Evolutionary conservation across 2,888 invertebrate genomes (phyloP).

Genomic region (Eudasyphora cyanicolor): DNA sequence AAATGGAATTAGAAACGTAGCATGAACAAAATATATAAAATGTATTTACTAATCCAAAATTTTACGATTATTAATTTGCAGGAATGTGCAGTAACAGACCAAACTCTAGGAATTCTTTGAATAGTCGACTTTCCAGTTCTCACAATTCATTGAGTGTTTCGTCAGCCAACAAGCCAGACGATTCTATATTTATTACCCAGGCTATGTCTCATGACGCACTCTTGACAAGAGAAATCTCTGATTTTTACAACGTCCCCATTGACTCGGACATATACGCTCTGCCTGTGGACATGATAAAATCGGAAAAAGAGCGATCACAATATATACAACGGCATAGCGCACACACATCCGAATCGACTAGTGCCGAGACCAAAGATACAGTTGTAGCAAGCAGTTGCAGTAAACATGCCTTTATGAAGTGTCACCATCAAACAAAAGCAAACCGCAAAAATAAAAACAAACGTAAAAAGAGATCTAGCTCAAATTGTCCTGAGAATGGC

Average conservation of each 20-base stretch:
- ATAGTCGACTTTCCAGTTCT: slow-evolving; percentile 90
- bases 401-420: slow-evolving; percentile 63
- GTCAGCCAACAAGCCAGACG: slow-evolving; percentile 88
- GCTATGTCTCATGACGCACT: slow-evolving; percentile 93
- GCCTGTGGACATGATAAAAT: slow-evolving; percentile 87
- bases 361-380: slow-evolving; percentile 53
- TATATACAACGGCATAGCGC: slow-evolving; percentile 43
- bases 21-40: background rate
- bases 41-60: background rate
- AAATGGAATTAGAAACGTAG: too few species aligned
- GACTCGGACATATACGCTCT: slow-evolving; percentile 94
- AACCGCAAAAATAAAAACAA: slow-evolving; percentile 76
- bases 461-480: slow-evolving; percentile 77
- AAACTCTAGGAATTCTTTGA: slow-evolving; percentile 88
- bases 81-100: slow-evolving; percentile 81
- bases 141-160: slow-evolving; percentile 89
- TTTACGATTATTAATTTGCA: slow-evolving; percentile 31
- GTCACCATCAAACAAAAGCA: slow-evolving; percentile 71
- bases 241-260: slow-evolving; percentile 93
- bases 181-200: slow-evolving; percentile 92
- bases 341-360: slow-evolving; percentile 38
- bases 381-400: slow-evolving; percentile 49
- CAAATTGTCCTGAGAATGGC: slow-evolving; percentile 72
- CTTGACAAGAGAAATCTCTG: slow-evolving; percentile 88
- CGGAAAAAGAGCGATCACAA: slow-evolving; percentile 77